phyloP scores from a whole-genome alignment of 1,140 invertebrate genomes.

The Camponotus pennsylvanicus region DNA sequence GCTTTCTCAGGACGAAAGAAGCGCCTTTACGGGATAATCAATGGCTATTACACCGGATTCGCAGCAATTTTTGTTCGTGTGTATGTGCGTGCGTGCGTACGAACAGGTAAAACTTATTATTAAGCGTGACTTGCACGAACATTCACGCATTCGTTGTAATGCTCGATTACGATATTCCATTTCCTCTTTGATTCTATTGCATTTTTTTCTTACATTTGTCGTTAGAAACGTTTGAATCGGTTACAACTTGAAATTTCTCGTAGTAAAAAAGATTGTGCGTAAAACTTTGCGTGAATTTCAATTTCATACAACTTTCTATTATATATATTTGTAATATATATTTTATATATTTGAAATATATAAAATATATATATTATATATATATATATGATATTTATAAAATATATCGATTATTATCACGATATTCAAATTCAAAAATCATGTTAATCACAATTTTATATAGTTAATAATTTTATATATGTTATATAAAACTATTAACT shows the following conservation, averaged over 20 bases:
- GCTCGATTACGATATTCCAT: not conserved
- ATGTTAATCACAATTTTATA: no score
- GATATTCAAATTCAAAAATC: no score
- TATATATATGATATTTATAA: no score
- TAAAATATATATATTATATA: not conserved
- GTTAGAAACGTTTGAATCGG: not conserved
- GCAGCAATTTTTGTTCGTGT: not conserved
- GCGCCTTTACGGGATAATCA: slow-evolving; percentile 33
- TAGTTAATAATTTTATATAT: no score
- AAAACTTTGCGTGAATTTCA: not conserved
- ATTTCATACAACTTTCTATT: not conserved
- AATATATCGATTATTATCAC: no score
- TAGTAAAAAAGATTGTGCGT: not conserved
- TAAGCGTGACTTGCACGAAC: slow-evolving; percentile 49
- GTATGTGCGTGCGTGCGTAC: not conserved
- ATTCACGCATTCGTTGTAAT: not conserved
- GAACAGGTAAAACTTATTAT: slow-evolving; percentile 33
- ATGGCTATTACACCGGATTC: slow-evolving; percentile 34
- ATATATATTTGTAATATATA: not conserved
- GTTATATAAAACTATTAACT: no score
- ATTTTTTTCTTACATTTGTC: not conserved
- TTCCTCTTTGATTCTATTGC: not conserved
- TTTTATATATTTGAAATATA: no score
- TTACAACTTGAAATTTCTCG: not conserved
- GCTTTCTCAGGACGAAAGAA: slow-evolving; percentile 73